Evolutionary conservation across 2,113 vertebrate species (phyloP).

Genomic region (Tapirus terrestris): DNA sequence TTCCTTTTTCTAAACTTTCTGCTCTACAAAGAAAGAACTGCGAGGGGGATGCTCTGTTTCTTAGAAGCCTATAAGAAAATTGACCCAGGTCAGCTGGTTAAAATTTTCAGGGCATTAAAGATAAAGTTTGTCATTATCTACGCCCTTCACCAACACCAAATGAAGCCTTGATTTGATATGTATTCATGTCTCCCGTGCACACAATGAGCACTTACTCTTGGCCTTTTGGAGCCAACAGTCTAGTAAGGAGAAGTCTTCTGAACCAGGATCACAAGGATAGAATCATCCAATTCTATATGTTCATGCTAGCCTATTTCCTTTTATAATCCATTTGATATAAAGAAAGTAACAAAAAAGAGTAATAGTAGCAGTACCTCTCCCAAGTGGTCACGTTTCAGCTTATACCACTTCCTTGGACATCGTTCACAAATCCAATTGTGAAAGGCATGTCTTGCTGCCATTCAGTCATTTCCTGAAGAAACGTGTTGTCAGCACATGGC

Average conservation of each 20-base stretch:
- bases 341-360: not conserved
- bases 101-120: not conserved
- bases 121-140: not conserved
- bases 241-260: not conserved
- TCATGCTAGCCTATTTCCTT: not conserved
- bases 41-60: not conserved
- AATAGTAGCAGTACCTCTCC: not conserved
- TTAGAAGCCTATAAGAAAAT: not conserved
- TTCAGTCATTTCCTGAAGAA: not conserved
- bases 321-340: not conserved
- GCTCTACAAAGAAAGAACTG: not conserved
- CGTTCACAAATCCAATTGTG: not conserved
- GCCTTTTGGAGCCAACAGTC: not conserved
- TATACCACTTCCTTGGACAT: not conserved
- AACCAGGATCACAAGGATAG: not conserved
- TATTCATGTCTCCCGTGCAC: not conserved
- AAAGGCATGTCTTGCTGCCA: rapidly evolving
- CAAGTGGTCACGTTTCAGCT: not conserved
- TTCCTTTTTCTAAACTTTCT: conserved; percentile 5
- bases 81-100: not conserved
- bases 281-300: not conserved
- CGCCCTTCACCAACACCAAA: not conserved
- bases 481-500: not conserved
- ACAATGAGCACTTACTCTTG: not conserved
- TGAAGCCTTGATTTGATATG: not conserved